These are phyloP conservation scores for Sarcoramphus papa DNA, from an alignment of 2,797 vertebrate genomes.

Conservation along the genomic window DNA sequence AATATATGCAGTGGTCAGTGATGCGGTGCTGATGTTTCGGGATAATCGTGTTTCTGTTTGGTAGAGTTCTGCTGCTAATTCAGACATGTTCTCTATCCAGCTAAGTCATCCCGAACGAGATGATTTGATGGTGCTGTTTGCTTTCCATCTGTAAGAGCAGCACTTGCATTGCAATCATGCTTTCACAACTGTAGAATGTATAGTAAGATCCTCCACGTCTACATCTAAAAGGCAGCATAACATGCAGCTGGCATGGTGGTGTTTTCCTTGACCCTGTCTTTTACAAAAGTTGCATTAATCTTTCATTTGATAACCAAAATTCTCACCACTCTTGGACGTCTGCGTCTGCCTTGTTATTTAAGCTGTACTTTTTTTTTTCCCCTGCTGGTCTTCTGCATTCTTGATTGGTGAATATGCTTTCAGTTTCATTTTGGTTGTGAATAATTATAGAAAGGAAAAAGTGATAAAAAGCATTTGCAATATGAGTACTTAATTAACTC, in stretches of 20 bases:
- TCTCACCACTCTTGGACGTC: not conserved
- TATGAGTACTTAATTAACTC: not conserved
- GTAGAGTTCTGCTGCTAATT: not conserved
- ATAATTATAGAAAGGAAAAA: not conserved
- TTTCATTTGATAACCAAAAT: not conserved
- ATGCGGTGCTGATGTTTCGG: not conserved
- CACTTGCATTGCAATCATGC: not conserved
- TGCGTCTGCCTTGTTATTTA: not conserved
- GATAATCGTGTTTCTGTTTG: not conserved
- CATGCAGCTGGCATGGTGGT: fast-evolving
- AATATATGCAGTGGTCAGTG: not conserved
- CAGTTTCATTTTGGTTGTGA: slow-evolving; percentile 20
- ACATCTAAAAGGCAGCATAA: not conserved
- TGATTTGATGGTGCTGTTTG: not conserved
- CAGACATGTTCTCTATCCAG: fast-evolving
- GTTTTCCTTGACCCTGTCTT: not conserved
- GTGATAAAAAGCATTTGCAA: not conserved
- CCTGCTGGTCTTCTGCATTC: not conserved
- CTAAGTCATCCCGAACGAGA: fast-evolving
- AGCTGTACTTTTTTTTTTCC: not conserved
- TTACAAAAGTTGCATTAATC: not conserved
- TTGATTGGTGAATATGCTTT: slow-evolving; percentile 1
- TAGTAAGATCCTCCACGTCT: not conserved
- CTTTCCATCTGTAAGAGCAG: not conserved
- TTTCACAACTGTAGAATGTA: not conserved